A percentile compares a stretch with the other conserved stretches of the same genome.
Evolutionary conservation across 2,113 vertebrate genomes (phyloP).

Genomic region (Hymenochirus boettgeri): DNA sequence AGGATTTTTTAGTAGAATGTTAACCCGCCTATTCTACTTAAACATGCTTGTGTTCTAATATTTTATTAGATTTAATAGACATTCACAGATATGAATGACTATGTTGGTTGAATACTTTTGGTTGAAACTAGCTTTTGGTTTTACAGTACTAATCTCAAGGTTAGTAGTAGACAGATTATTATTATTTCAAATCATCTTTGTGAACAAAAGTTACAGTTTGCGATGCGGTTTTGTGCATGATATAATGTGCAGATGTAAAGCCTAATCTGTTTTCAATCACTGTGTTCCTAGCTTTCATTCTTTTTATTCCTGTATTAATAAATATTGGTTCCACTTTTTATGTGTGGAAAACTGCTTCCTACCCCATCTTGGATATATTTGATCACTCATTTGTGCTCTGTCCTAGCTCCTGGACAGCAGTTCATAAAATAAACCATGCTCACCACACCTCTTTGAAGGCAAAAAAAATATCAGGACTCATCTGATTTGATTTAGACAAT

Average conservation of each 20-base stretch:
- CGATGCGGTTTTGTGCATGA: no score
- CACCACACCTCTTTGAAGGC: slow-evolving; percentile 28
- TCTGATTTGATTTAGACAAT: slow-evolving; percentile 33
- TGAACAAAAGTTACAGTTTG: no score
- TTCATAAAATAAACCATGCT: slow-evolving; percentile 19
- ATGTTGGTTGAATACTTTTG: no score
- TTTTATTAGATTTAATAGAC: no score
- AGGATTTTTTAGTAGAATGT: no score
- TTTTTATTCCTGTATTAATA: slow-evolving; percentile 1
- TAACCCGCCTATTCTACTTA: no score
- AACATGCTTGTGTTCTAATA: no score
- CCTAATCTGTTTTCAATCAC: background rate
- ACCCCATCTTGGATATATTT: slow-evolving; percentile 21
- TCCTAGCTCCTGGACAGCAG: slow-evolving; percentile 4
- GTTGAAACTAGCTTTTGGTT: no score
- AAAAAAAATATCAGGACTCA: slow-evolving; percentile 22
- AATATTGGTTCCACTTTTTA: slow-evolving; percentile 19
- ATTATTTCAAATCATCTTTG: no score
- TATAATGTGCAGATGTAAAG: background rate
- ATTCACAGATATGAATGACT: no score
- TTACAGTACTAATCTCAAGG: no score
- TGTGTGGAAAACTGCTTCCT: slow-evolving; percentile 17
- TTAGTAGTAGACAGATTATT: no score
- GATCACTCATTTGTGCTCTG: slow-evolving; percentile 6
- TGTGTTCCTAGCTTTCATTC: background rate